Conservation (phyloP, 2,113 vertebrate genomes). For the Hippoglossus stenolepis region DNA sequence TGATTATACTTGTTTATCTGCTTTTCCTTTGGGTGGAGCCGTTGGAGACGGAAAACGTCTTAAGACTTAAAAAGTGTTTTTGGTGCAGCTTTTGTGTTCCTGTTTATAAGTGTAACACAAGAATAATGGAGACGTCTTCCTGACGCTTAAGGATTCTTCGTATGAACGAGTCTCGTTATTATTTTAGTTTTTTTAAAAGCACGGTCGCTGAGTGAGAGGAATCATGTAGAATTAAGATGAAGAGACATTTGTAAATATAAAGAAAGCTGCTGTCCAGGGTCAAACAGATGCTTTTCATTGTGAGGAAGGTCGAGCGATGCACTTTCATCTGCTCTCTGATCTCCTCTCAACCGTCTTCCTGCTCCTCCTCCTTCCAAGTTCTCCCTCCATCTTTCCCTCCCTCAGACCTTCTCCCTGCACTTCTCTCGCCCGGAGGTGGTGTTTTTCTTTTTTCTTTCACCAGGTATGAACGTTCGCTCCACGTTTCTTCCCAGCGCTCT, state of each 20-base stretch:
- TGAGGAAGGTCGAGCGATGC: not conserved
- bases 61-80: not conserved
- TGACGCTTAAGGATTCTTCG: not conserved
- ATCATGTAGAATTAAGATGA: not conserved
- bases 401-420: constrained; percentile 14
- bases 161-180: not conserved
- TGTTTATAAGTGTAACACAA: not conserved
- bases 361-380: not conserved
- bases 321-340: not conserved
- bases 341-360: not conserved
- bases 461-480: constrained; percentile 41
- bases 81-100: not conserved
- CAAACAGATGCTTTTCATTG: not conserved
- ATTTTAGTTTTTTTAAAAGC: not conserved
- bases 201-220: not conserved
- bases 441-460: constrained; percentile 9
- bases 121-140: not conserved
- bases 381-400: not conserved
- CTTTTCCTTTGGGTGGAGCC: constrained; percentile 1
- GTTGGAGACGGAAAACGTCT: not conserved
- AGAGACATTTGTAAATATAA: not conserved
- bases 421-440: constrained; percentile 27
- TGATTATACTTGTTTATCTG: constrained; percentile 25
- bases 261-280: no score
- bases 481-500: constrained; percentile 35